A percentile compares a stretch with the other conserved stretches of the same genome.
Conservation (phyloP, 2,113 vertebrate species). For the Megaceryle torquata region DNA sequence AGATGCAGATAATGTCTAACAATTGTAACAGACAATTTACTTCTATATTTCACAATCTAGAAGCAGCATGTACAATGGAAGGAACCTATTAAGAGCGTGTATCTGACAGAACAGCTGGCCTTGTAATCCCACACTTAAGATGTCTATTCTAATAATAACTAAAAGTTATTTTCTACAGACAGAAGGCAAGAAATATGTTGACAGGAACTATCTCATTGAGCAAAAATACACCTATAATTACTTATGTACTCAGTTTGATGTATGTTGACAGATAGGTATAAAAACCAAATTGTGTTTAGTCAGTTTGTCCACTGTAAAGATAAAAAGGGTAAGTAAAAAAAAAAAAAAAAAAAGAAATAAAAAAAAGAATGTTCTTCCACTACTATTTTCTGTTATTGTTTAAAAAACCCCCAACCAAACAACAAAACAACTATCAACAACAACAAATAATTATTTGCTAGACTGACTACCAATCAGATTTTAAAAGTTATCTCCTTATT, state of each 20-base stretch:
- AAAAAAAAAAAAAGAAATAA: no score
- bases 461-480: neutral
- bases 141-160: neutral
- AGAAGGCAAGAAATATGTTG: neutral
- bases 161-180: neutral
- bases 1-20: neutral
- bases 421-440: no score
- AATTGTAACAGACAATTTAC: neutral
- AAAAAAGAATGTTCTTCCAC: neutral
- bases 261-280: neutral
- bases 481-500: neutral
- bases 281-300: neutral
- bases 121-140: neutral
- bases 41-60: neutral
- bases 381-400: neutral
- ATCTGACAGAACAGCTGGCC: neutral
- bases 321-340: neutral
- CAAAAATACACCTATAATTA: neutral
- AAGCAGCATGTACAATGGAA: neutral
- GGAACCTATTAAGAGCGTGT: fast-evolving
- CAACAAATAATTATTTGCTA: neutral
- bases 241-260: neutral
- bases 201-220: neutral
- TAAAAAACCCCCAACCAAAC: neutral
- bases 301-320: neutral